A percentile compares a stretch with the other conserved stretches of the same genome.
phyloP scores from a whole-genome alignment of 2,797 vertebrate species.

The Hydrocynus forskahlii region DNA sequence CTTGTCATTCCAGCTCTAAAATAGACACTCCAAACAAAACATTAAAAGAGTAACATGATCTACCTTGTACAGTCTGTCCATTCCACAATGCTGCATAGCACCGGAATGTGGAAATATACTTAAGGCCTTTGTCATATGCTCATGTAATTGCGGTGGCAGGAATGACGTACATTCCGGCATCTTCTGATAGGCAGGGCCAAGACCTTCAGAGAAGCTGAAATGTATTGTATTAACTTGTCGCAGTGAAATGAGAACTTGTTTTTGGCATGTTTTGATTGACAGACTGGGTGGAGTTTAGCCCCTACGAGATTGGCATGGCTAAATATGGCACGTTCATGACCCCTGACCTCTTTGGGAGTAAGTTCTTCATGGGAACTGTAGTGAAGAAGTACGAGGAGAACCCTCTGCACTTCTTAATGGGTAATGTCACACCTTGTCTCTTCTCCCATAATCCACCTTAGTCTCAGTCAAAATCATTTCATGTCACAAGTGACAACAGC shows the following conservation, averaged over 20 bases:
- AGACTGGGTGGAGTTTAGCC: constrained; percentile 99
- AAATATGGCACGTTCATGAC: constrained; percentile 99
- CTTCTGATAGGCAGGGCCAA: background rate
- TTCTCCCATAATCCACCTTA: background rate
- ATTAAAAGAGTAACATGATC: constrained; percentile 4
- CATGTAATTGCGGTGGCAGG: background rate
- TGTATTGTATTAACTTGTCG: background rate
- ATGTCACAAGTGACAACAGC: background rate
- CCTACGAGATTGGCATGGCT: constrained; percentile 98
- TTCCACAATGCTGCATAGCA: background rate
- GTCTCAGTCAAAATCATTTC: background rate
- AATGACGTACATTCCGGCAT: background rate
- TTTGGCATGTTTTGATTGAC: constrained; percentile 57
- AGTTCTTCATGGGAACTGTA: constrained; percentile 97
- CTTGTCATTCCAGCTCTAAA: background rate
- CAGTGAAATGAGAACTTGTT: background rate
- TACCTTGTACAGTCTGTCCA: background rate
- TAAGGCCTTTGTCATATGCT: background rate
- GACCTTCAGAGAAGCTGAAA: background rate
- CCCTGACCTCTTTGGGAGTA: constrained; percentile 95
- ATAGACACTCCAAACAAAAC: constrained; percentile 13
- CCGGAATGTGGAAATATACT: background rate
- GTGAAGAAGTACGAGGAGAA: constrained; percentile 93
- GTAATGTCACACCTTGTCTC: constrained; percentile 69
- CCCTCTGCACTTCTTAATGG: constrained; percentile 97